Evolutionary conservation across 1,140 invertebrate genomes (phyloP).

Genomic region (Nymphalis io): DNA sequence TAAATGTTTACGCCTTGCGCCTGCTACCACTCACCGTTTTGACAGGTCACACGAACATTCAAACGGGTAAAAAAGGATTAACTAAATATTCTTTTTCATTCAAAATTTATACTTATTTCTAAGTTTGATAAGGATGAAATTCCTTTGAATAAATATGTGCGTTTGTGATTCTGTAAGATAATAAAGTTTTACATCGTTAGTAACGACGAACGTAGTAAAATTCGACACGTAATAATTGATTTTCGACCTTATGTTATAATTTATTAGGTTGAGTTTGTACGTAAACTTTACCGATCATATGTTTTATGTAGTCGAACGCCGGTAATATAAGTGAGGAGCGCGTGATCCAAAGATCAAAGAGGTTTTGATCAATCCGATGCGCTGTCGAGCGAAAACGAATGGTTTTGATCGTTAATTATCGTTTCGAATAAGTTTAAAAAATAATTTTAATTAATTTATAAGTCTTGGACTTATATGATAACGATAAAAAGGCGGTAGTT

Average conservation of each 20-base stretch:
- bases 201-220: constrained; percentile 31
- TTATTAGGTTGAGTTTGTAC: constrained; percentile 34
- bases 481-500: background rate
- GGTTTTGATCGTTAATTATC: constrained; percentile 60
- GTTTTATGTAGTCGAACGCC: constrained; percentile 51
- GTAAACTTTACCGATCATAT: constrained; percentile 30
- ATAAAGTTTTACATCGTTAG: background rate
- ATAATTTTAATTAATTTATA: constrained; percentile 27
- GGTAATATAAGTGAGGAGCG: constrained; percentile 74
- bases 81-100: background rate
- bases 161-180: constrained; percentile 19
- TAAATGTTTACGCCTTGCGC: constrained; percentile 67
- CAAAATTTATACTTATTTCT: background rate
- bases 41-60: constrained; percentile 60
- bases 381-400: constrained; percentile 42
- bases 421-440: constrained; percentile 37
- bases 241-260: constrained; percentile 33
- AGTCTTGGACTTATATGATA: background rate
- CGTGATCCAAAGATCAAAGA: constrained; percentile 74
- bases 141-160: background rate
- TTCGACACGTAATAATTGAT: constrained; percentile 5
- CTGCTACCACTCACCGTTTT: constrained; percentile 75
- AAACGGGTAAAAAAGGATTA: constrained; percentile 20
- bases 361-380: constrained; percentile 66
- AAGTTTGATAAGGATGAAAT: background rate